Conservation (phyloP, 2,113 vertebrate species). For the Nothocercus nigrocapillus region DNA sequence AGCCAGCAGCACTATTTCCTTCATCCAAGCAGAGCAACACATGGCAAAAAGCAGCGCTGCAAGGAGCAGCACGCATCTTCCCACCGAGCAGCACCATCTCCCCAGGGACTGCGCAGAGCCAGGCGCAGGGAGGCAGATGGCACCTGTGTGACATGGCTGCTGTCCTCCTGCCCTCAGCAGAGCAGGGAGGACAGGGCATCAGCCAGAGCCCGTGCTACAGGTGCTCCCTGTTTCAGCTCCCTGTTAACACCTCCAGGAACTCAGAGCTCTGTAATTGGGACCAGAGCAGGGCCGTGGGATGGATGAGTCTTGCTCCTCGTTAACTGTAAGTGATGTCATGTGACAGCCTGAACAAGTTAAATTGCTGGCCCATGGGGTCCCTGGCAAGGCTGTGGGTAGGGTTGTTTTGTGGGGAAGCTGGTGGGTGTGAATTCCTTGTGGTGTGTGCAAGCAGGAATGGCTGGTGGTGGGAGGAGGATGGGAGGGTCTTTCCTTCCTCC, state of each 20-base stretch:
- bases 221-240: neutral
- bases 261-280: neutral
- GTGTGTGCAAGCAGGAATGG: neutral
- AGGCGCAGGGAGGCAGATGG: neutral
- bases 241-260: neutral
- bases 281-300: neutral
- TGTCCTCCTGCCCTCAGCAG: neutral
- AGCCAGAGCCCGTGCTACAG: neutral
- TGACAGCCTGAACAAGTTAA: neutral
- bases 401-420: fast-evolving
- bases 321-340: neutral
- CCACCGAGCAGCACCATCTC: neutral
- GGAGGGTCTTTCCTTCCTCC: neutral
- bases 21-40: too few species aligned
- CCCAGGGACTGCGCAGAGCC: neutral
- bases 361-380: fast-evolving
- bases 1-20: too few species aligned
- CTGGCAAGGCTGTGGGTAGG: neutral
- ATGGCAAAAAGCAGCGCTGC: too few species aligned
- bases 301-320: neutral
- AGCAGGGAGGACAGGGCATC: neutral
- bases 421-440: neutral
- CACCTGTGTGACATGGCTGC: too few species aligned
- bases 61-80: too few species aligned
- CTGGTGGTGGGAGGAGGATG: neutral